Evolutionary conservation across 2,888 invertebrate genomes (phyloP), one percentile per base, ranked within the genome.

Genomic region (Zygothrica quintamaculata): DNA sequence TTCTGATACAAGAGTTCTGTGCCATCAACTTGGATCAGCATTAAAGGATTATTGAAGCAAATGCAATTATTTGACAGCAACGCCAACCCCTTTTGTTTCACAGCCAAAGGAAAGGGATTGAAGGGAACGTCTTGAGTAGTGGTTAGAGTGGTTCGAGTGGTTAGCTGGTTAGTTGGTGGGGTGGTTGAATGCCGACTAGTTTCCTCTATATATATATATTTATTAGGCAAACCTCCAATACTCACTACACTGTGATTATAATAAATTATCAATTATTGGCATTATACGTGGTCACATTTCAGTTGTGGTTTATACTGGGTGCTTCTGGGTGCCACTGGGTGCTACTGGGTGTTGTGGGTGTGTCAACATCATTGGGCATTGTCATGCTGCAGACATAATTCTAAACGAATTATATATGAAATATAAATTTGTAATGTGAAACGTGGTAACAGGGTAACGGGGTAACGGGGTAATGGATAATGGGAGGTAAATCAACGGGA

Each of bases 31-130:
- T 75, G 85, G 88, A 89, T 88, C 89, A 87, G 90, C 89, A 89
- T 90, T 90, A 90, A 90, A 90, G 90, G 90, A 90, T 90, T 90
- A 90, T 86, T 89, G 88, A 86, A 88, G 89, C 89, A 90, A 90
- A 90, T 90, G 90, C 90, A 90, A 90, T 90, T 90, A 90, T 74
- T 85, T 80, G 84, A 79, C 80, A 84, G 85, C 78, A 31, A 53
- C 22, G 52, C 58, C 68, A 69, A 77, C 66, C 69, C 57, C 65
- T 70, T 50, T 57, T 47, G 46, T 29, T 26, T 26, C 26, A 26
- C 5, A 6, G 26, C n/a, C n/a, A 1, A 1, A n/a, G 29, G 29
- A 5, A n/a, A n/a, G 29, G 7, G 5, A 29, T 1, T 60, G 55
- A 42, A 0, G 26, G 18, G 37, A 62, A 11, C 47, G 60, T 57